Evolutionary conservation across 1,140 invertebrate genomes (phyloP).

Genomic region (Rhopalosiphum padi): DNA sequence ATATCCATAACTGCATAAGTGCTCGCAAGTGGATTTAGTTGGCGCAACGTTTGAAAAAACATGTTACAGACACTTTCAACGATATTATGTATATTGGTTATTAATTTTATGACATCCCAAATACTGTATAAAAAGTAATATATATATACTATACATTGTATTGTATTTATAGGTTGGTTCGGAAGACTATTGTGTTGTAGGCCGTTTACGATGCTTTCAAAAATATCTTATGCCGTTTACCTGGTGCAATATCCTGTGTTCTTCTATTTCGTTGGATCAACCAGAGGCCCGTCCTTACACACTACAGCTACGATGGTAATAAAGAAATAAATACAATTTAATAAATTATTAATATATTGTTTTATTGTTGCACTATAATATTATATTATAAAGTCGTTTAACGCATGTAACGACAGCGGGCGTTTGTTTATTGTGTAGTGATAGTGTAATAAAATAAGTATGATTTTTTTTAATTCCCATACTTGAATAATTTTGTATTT

Average conservation of each 20-base stretch:
- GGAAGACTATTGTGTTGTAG: conserved; percentile 72
- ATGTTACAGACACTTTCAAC: background rate
- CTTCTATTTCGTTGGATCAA: conserved; percentile 70
- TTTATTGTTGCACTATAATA: background rate
- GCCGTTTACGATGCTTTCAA: conserved; percentile 73
- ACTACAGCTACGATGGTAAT: conserved; percentile 67
- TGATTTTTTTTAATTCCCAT: no score
- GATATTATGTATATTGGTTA: background rate
- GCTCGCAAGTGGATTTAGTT: background rate
- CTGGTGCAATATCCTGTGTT: conserved; percentile 75
- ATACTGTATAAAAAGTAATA: background rate
- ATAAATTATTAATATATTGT: background rate
- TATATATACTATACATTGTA: conserved; percentile 13
- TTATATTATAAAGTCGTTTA: no score
- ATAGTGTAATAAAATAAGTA: no score
- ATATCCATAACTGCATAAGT: background rate
- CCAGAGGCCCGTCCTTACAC: conserved; percentile 68
- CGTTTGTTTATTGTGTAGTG: no score
- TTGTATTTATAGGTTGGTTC: conserved; percentile 67
- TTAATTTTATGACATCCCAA: background rate
- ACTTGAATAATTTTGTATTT: background rate
- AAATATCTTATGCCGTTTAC: conserved; percentile 74
- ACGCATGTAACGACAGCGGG: no score
- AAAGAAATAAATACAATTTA: background rate
- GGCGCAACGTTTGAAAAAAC: background rate